phyloP scores from a whole-genome alignment of 2,797 vertebrate genomes.

The Siniperca scherzeri region DNA sequence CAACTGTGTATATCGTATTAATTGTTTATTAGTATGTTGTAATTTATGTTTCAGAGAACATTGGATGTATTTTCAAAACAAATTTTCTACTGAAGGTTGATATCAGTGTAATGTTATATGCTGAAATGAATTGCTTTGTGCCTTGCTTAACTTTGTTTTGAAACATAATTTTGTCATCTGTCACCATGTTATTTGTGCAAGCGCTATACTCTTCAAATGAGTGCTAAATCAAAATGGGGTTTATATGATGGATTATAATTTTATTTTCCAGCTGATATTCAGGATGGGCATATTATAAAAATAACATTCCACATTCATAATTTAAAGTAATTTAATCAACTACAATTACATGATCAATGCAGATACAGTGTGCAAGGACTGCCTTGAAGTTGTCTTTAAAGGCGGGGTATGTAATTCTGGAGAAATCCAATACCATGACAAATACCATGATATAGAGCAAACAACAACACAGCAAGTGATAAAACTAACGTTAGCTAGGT shows the following conservation, averaged over 20 bases:
- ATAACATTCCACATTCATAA: background rate
- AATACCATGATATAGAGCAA: background rate
- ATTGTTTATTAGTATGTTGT: background rate
- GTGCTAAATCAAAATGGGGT: background rate
- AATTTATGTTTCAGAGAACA: constrained; percentile 8
- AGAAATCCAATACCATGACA: no score
- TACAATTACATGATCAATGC: background rate
- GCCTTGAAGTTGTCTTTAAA: constrained; percentile 23
- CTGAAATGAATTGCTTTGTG: background rate
- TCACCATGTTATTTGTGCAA: background rate
- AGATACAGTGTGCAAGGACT: background rate
- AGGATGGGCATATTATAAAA: background rate
- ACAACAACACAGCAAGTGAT: no score
- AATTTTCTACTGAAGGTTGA: background rate
- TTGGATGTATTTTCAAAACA: background rate
- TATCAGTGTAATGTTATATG: background rate
- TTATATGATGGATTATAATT: background rate
- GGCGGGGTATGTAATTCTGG: no score
- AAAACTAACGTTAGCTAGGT: no score
- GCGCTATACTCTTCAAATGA: constrained; percentile 8
- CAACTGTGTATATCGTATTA: constrained; percentile 1
- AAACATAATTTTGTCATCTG: constrained; percentile 3
- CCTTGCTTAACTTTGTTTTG: constrained; percentile 10
- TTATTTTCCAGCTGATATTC: background rate
- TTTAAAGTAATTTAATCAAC: constrained; percentile 3